Conservation (phyloP, 2,888 invertebrate species). For the Plebejus melissa region DNA sequence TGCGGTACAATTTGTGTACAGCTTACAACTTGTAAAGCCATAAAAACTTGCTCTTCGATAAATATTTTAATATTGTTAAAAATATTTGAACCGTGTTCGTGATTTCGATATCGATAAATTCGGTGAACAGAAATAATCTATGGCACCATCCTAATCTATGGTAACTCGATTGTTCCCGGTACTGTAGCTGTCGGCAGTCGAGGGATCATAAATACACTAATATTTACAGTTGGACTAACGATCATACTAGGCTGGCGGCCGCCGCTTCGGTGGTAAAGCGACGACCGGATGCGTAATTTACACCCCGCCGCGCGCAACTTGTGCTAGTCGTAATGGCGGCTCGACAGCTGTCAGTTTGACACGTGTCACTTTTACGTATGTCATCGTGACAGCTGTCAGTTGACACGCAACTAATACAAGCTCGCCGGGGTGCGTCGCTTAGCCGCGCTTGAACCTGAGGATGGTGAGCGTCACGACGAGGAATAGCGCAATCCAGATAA, state of each 20-base stretch:
- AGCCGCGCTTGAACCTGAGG: slow-evolving; percentile 89
- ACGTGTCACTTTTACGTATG: neutral
- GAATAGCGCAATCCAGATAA: slow-evolving; percentile 91
- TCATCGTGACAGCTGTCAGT: neutral
- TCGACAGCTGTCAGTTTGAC: neutral
- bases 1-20: neutral
- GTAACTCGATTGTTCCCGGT: slow-evolving; percentile 74
- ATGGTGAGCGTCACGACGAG: slow-evolving; percentile 88
- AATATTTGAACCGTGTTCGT: slow-evolving; percentile 20
- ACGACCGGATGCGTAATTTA: neutral
- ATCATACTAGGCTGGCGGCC: slow-evolving; percentile 51
- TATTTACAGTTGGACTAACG: slow-evolving; percentile 73
- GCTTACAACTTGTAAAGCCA: neutral
- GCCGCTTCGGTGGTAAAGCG: slow-evolving; percentile 19
- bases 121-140: slow-evolving; percentile 46
- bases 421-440: slow-evolving; percentile 43
- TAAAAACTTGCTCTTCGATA: neutral
- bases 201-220: slow-evolving; percentile 67
- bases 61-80: neutral
- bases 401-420: neutral
- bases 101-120: slow-evolving; percentile 39
- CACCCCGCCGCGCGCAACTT: neutral
- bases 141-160: slow-evolving; percentile 74
- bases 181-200: slow-evolving; percentile 61
- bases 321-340: neutral